A percentile compares a stretch with the other conserved stretches of the same genome.
Evolutionary conservation across 2,888 invertebrate genomes (phyloP).

Genomic region (Ichneumoninae sp.): DNA sequence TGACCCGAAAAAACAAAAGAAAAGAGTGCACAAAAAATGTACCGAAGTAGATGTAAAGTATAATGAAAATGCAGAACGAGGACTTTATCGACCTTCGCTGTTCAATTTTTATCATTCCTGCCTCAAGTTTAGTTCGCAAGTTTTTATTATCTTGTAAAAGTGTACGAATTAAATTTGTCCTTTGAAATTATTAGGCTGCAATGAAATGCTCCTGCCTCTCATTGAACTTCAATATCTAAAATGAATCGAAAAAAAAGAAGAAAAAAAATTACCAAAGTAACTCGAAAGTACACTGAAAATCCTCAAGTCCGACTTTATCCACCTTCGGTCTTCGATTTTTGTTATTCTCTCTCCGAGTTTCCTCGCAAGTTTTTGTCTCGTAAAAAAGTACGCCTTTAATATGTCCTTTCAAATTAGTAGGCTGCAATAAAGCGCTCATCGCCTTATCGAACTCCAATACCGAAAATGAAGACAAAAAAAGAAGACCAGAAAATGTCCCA

Average conservation of each 20-base stretch:
- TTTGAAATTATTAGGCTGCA: neutral
- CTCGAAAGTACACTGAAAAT: neutral
- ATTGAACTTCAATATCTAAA: neutral
- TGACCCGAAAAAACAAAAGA: neutral
- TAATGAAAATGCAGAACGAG: too few species aligned
- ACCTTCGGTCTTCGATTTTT: neutral
- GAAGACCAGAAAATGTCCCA: neutral
- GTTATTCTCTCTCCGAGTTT: neutral
- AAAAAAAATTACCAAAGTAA: neutral
- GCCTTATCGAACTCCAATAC: neutral
- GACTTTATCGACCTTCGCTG: too few species aligned
- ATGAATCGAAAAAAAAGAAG: neutral
- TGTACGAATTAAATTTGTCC: too few species aligned
- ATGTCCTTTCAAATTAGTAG: too few species aligned
- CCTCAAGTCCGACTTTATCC: neutral
- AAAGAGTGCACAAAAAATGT: neutral
- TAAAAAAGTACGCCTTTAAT: neutral
- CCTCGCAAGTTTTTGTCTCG: neutral
- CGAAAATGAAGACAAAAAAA: neutral
- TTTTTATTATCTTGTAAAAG: too few species aligned
- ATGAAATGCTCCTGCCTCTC: neutral
- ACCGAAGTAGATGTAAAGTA: too few species aligned
- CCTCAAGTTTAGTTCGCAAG: too few species aligned
- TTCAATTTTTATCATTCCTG: too few species aligned
- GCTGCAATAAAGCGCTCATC: neutral